phyloP scores from a whole-genome alignment of 1,140 invertebrate genomes.

The Apis laboriosa region DNA sequence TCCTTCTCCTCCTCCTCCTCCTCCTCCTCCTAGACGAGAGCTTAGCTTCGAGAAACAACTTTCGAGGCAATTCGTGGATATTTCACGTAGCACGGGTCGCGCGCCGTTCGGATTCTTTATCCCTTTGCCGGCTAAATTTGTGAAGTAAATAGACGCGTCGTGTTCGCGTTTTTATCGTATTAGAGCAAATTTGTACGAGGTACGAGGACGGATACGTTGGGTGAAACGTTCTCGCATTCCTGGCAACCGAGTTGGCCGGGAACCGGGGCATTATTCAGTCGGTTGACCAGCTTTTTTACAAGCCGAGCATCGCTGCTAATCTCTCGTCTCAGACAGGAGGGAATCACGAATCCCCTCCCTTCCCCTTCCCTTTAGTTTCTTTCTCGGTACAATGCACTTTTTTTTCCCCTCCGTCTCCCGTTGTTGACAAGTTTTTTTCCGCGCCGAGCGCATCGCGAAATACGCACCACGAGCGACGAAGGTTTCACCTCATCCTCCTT shows the following conservation, averaged over 20 bases:
- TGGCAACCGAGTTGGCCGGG: constrained; percentile 57
- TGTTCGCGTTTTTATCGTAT: constrained; percentile 43
- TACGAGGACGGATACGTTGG: constrained; percentile 21
- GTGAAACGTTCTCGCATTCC: constrained; percentile 60
- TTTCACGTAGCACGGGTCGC: not conserved
- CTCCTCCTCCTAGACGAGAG: not conserved
- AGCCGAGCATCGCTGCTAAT: constrained; percentile 64
- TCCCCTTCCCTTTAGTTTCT: constrained; percentile 39
- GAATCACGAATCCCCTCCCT: constrained; percentile 16
- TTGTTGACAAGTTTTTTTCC: constrained; percentile 71
- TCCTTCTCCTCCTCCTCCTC: not conserved
- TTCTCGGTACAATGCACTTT: constrained; percentile 64
- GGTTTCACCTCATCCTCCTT: constrained; percentile 31
- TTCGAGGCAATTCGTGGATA: not conserved
- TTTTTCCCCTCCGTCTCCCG: constrained; percentile 59
- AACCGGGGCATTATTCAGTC: constrained; percentile 64
- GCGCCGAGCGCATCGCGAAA: constrained; percentile 51
- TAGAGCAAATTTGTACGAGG: constrained; percentile 61
- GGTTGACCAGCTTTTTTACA: constrained; percentile 65
- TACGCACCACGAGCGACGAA: constrained; percentile 44
- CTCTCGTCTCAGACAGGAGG: constrained; percentile 55
- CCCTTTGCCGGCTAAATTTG: constrained; percentile 17
- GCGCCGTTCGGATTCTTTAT: constrained; percentile 12
- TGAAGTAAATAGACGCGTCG: constrained; percentile 29
- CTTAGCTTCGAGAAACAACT: not conserved